Evolutionary conservation across 2,888 invertebrate genomes (phyloP).

Genomic region (Hetaerina titia): DNA sequence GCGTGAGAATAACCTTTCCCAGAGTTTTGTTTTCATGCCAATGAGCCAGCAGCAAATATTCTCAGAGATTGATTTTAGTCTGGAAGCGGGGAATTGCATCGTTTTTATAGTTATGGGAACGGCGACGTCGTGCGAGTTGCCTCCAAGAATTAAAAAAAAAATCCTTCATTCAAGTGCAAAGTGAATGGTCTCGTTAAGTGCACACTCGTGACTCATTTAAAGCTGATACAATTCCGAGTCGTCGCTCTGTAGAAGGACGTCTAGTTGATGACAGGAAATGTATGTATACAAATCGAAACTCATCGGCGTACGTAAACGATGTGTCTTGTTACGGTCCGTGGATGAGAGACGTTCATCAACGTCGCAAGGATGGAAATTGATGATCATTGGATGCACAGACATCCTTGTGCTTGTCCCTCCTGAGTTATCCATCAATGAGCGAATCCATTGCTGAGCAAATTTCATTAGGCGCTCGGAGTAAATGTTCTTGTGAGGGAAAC

Average conservation of each 20-base stretch:
- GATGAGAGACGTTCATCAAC: neutral
- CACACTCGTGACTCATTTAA: neutral
- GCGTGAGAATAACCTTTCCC: neutral
- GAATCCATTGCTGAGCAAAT: neutral
- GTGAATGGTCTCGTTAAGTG: neutral
- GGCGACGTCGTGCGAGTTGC: neutral
- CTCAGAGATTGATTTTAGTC: neutral
- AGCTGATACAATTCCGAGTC: neutral
- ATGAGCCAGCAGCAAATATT: neutral
- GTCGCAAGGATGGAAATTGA: slow-evolving; percentile 14
- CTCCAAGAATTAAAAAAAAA: neutral
- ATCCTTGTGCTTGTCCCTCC: neutral
- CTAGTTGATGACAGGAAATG: neutral
- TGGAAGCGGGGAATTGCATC: neutral
- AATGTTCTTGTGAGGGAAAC: neutral
- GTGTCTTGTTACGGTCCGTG: neutral
- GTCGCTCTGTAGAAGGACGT: neutral
- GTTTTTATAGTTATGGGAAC: neutral
- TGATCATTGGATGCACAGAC: neutral
- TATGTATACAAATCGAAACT: slow-evolving; percentile 2
- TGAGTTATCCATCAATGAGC: slow-evolving; percentile 21
- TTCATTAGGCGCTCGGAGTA: neutral
- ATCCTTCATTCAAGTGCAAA: neutral
- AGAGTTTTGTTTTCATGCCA: neutral
- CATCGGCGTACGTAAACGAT: neutral